Base-by-base conservation (phyloP, 92 coral and sea anemone genomes). In the Porites divaricata region DNA sequence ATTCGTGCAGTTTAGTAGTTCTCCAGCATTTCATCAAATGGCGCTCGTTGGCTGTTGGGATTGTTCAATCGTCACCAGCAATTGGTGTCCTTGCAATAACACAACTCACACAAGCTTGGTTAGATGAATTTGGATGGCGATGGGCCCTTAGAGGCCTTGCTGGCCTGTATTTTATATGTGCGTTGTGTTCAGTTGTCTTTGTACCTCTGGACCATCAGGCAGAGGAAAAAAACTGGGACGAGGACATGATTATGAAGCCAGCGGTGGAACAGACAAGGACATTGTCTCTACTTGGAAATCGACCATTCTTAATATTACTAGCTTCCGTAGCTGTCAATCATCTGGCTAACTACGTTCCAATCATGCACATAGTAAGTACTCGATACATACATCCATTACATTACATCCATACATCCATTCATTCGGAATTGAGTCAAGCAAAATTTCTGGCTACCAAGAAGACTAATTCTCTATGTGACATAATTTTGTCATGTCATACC, bases 141-240 rank as follows among this genome's bases (percentile, higher is more conserved):
- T 80, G 90, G 78, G 59, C 91, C 11, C 50, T 92, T 1, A 86
- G 91, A 69, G 93, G 91, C 11, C 79, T 87, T 89, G 89, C 95
- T 24, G 6, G 71, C 1, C 28, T 90, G 14, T 67, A 76, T 20
- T 41, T 72, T 35, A 35, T 86, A 9, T 26, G 77, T 12, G 76
- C 74, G 58, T 17, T 78, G 8, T 89, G 93, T 67, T 67, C 88
- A 48, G 4, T 49, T 12, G 72, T 56, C 12, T 92, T 68, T 68
- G 67, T 68, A 20, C 66, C 85, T 17, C 45, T 80, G 4, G 67
- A 69, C 5, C 13, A 35, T 35, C 35, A 1, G 11, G 15, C 9
- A 53, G 52, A 54, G 56, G 62, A 53, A 19, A 70, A 17, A 2
- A 63, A 28, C 9, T 28, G 10, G 24, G 21, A 13, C 20, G 45